Base-by-base conservation (phyloP, 2,888 invertebrate genomes). In the Eupithecia subumbrata region DNA sequence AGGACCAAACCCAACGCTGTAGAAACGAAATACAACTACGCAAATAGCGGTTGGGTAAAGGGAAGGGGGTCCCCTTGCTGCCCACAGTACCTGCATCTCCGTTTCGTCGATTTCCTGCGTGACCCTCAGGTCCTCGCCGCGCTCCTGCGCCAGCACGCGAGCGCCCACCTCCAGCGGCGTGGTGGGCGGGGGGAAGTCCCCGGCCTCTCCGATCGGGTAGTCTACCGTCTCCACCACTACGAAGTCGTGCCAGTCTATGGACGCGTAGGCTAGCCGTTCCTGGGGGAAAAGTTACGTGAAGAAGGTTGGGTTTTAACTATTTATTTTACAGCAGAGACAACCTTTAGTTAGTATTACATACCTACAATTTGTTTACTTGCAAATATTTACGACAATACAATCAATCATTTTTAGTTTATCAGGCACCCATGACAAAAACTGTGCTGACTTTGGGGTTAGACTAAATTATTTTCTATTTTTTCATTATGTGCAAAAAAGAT, bases 241-340 rank as follows among this genome's bases (percentile, higher is more conserved):
- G 91, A 99, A 99, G 91, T 99, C 99, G 89, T 99, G 99, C 99
- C 99, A 99, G 90, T 99, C 99, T 80, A 99, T 99, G 86, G 98
- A 98, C 0, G 99, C 99, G 89, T 99, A 99, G 0, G 98, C 98
- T 43, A 98, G 96, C 89, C 99, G 96, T 91, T 99, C 99, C 77
- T 77, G 73, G 12, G n/a, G 7, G 40, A 48, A 18, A 0, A n/a
- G 48, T 18, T n/a, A 48, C 2, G 48, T 18, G 48, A n/a, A 48
- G n/a, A n/a, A 48, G 14, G 43, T 43, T 12, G 43, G 11, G 3
- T 40, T 43, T 43, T 43, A 43, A 40, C 40, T 40, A 40, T 48
- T 48, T n/a, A 48, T n/a, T 48, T 48, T 48, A 18, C 48, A 48
- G 45, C 5, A 45, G 43, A 43, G 43, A 43, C 43, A 1, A 7